Evolutionary conservation across 2,113 vertebrate species (phyloP), one percentile per base, ranked within the genome.

Genomic region (Poeciliopsis occidentalis): DNA sequence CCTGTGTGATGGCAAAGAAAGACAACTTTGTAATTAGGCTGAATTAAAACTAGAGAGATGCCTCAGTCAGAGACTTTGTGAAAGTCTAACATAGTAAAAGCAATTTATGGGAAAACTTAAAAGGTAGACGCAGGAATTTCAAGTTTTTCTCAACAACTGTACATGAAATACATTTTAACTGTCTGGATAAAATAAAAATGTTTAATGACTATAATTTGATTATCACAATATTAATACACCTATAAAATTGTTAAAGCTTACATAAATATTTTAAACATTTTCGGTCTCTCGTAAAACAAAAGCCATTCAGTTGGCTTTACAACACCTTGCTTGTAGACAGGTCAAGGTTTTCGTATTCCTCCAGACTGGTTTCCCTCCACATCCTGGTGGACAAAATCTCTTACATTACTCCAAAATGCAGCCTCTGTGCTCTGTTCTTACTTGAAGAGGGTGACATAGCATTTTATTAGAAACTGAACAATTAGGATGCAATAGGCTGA

Each of bases 381-480:
- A 51, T 6, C 5, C 15, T 76, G 24, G 8, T 34, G 3, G 2
- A 32, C 81, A 64, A 61, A 64, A 71, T 2, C 61, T 76, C 64
- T 65, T 60, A 31, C 84, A 4, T 6, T 79, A 26, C n/a, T 91
- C 92, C 72, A 92, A 91, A 37, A 95, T 0, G 41, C 13, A 0
- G 4, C 41, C 17, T n/a, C 31, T 17, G 72, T 26, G 69, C 85
- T 96, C 64, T 86, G 83, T 69, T 96, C 88, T 76, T 93, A 92
- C 79, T 95, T 95, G 80, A 90, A 96, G 70, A 95, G 75, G 51
- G 95, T 95, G 60, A 96, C 64, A 17, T 96, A 96, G 72, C 95
- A 96, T 80, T 95, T 96, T 64, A 95, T 94, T 24, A 95, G 85
- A 64, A 96, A 96, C 0, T 88, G 95, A 75, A 95, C 96, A 71